Conservation (phyloP, 2,113 vertebrate species). For the Atlantisia rogersi region DNA sequence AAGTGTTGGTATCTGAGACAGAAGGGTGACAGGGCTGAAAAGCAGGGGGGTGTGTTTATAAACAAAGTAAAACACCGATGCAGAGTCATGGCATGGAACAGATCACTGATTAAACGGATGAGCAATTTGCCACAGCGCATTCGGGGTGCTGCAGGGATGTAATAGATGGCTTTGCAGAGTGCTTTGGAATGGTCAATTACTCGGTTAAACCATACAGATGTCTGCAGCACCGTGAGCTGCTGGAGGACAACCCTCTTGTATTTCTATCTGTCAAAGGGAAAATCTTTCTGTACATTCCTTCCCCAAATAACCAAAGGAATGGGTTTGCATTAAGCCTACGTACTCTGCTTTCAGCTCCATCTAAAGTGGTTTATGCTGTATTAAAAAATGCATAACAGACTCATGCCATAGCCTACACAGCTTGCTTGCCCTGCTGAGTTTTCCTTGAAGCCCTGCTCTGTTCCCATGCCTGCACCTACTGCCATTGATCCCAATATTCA, state of each 20-base stretch:
- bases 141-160: background rate
- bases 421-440: background rate
- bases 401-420: background rate
- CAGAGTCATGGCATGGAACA: background rate
- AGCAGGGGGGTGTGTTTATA: background rate
- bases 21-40: background rate
- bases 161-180: slow-evolving; percentile 18
- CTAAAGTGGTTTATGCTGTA: background rate
- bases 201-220: background rate
- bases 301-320: too few species aligned
- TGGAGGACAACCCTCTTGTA: background rate
- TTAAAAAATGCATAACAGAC: background rate
- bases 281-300: background rate
- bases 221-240: background rate
- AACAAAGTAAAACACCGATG: background rate
- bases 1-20: rapidly evolving
- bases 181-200: background rate
- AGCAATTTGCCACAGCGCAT: background rate
- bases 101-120: background rate
- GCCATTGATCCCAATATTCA: background rate
- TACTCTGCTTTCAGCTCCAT: background rate
- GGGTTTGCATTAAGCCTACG: background rate
- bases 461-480: background rate
- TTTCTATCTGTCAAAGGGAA: background rate
- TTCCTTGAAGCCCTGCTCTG: background rate